Conservation (phyloP, 2,888 invertebrate species). For the Ornithoptera alexandrae region DNA sequence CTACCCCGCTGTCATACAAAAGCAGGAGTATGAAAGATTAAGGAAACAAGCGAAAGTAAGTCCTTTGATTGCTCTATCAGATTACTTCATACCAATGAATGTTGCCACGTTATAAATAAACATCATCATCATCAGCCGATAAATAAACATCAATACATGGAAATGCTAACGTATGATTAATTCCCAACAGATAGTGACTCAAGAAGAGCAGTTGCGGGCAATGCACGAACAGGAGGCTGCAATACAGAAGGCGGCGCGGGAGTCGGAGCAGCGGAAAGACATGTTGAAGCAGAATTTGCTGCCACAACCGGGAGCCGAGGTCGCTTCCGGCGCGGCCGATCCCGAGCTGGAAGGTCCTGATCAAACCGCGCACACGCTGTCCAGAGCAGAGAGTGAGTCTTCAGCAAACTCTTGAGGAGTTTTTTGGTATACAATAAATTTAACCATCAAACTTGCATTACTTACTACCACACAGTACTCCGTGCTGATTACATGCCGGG, state of each 20-base stretch:
- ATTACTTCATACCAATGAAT: no score
- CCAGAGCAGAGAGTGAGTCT: constrained; percentile 61
- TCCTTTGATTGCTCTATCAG: background rate
- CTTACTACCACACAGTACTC: constrained; percentile 64
- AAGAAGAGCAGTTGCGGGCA: constrained; percentile 58
- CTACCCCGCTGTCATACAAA: constrained; percentile 81
- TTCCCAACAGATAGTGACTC: constrained; percentile 51
- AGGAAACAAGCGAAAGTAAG: constrained; percentile 79
- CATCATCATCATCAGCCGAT: no score
- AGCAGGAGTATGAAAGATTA: constrained; percentile 80
- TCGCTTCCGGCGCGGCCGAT: constrained; percentile 59
- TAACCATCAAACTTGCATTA: no score
- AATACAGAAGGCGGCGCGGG: constrained; percentile 74
- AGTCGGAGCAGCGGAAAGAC: constrained; percentile 80
- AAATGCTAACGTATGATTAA: background rate
- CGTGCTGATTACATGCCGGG: constrained; percentile 82
- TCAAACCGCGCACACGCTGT: constrained; percentile 67
- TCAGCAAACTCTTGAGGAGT: no score
- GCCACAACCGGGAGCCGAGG: constrained; percentile 64
- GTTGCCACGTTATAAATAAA: no score
- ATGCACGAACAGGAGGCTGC: constrained; percentile 78
- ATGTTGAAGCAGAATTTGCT: constrained; percentile 66
- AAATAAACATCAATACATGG: no score
- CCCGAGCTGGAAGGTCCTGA: constrained; percentile 77
- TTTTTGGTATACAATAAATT: no score